Conservation (phyloP, 2,888 invertebrate genomes). For the Apamea anceps region DNA sequence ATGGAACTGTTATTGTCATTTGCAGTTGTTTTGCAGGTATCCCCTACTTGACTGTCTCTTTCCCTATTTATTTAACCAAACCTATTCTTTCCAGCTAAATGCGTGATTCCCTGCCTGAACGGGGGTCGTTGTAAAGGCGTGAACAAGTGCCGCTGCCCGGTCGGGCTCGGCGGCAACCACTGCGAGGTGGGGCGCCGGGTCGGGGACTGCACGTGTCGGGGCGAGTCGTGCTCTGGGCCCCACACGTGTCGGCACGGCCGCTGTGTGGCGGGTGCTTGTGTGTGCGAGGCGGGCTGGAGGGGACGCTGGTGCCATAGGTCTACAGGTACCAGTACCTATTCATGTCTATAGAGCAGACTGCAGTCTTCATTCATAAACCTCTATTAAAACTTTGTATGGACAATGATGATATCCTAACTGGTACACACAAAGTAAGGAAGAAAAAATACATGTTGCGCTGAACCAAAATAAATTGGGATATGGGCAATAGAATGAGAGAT, state of each 20-base stretch:
- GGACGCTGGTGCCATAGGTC: constrained; percentile 95
- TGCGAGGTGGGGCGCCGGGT: constrained; percentile 96
- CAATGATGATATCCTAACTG: not conserved
- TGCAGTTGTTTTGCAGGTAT: not conserved
- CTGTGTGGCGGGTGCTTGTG: constrained; percentile 93
- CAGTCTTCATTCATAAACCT: not conserved
- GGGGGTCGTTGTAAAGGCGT: constrained; percentile 97
- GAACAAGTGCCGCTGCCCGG: constrained; percentile 96
- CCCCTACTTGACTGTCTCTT: not conserved
- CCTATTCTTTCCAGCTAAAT: constrained; percentile 92
- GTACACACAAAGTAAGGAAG: not conserved
- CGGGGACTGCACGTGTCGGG: constrained; percentile 93
- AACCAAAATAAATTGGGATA: not conserved
- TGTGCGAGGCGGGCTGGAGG: constrained; percentile 95
- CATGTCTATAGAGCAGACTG: not conserved
- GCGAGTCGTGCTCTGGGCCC: constrained; percentile 93
- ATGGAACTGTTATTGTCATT: not conserved
- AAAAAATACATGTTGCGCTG: not conserved
- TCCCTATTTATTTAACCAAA: not conserved
- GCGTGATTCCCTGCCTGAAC: constrained; percentile 97
- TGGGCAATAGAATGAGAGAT: not conserved
- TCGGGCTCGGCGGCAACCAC: constrained; percentile 96
- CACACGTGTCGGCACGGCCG: constrained; percentile 94
- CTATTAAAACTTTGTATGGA: not conserved
- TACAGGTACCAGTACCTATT: constrained; percentile 77